phyloP scores from a whole-genome alignment of 2,113 vertebrate species.

The Calyptomena viridis region DNA sequence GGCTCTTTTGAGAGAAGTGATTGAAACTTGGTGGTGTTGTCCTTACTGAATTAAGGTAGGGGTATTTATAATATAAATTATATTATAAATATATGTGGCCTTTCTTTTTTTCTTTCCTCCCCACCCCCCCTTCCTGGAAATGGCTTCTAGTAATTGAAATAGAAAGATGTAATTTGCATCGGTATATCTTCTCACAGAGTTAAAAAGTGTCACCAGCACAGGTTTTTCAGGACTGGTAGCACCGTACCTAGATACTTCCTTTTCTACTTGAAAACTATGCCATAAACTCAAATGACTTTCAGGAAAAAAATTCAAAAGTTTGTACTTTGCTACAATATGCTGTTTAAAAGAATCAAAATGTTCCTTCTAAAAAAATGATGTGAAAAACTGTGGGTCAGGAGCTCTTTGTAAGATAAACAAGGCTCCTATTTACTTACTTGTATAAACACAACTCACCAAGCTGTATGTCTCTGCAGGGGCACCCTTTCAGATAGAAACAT shows the following conservation, averaged over 20 bases:
- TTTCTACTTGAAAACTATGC: constrained; percentile 40
- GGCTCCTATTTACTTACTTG: constrained; percentile 78
- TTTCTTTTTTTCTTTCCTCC: not conserved
- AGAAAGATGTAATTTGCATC: not conserved
- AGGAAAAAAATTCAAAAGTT: not conserved
- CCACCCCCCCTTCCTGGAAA: no score
- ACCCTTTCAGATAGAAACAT: constrained; percentile 80
- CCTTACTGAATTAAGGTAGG: constrained; percentile 40
- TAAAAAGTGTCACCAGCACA: not conserved
- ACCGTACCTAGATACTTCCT: not conserved
- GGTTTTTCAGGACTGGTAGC: not conserved
- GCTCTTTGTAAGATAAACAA: constrained; percentile 79
- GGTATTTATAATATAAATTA: not conserved
- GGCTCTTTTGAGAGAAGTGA: not conserved
- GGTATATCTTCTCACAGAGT: not conserved
- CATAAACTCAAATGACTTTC: not conserved
- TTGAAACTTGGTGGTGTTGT: not conserved
- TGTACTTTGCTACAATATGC: constrained; percentile 11
- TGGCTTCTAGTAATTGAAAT: not conserved
- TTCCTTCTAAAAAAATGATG: constrained; percentile 5
- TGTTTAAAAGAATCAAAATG: constrained; percentile 38
- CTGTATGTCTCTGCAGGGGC: constrained; percentile 74
- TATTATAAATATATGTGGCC: not conserved
- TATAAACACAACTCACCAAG: constrained; percentile 76
- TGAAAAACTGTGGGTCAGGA: constrained; percentile 70